Percentiles rank a stretch among this genome's conserved stretches.
Conservation (phyloP, 2,113 vertebrate species). For the Paracanthobrama guichenoti region DNA sequence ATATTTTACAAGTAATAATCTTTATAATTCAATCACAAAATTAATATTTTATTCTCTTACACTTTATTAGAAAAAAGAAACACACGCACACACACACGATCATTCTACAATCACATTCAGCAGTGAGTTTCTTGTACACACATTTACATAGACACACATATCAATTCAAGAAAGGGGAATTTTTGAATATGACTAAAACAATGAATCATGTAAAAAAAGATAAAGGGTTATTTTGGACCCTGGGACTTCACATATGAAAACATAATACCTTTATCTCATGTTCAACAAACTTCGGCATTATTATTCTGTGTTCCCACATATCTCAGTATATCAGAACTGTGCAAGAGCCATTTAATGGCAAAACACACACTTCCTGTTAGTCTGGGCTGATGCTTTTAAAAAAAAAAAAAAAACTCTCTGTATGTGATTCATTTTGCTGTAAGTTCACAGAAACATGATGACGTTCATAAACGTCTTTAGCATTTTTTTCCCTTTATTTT, state of each 20-base stretch:
- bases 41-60: neutral
- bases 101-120: neutral
- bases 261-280: neutral
- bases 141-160: neutral
- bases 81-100: neutral
- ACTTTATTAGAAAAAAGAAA: slow-evolving; percentile 29
- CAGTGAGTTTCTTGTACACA: neutral
- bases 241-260: slow-evolving; percentile 3
- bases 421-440: neutral
- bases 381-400: neutral
- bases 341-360: slow-evolving; percentile 1
- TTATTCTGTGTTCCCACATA: neutral
- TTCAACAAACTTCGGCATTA: neutral
- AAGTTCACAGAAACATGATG: neutral
- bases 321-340: slow-evolving; percentile 7
- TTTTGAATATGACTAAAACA: slow-evolving; percentile 28
- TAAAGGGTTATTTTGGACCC: slow-evolving; percentile 12
- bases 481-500: slow-evolving; percentile 6
- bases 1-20: slow-evolving; percentile 21
- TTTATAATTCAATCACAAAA: slow-evolving; percentile 17
- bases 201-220: neutral
- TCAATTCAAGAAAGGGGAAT: neutral
- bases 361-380: neutral
- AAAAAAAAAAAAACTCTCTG: neutral
- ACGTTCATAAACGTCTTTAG: neutral